Percentiles rank a stretch among this genome's conserved stretches.
Conservation (phyloP, 2,888 invertebrate genomes). For the Panopea generosa region DNA sequence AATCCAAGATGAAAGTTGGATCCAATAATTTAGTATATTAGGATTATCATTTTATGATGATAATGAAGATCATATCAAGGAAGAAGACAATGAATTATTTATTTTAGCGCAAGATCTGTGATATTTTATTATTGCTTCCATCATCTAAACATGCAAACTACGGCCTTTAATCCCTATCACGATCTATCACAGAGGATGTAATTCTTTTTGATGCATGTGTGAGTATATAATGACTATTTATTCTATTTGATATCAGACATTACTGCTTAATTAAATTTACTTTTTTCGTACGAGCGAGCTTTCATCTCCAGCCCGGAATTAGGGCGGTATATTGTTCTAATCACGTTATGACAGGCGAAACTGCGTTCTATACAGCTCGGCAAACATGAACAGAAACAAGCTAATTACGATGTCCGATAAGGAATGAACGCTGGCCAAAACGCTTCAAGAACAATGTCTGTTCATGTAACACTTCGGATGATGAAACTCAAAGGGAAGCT, state of each 20-base stretch:
- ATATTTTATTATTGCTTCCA: conserved; percentile 54
- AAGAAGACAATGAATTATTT: conserved; percentile 59
- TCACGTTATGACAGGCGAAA: conserved; percentile 53
- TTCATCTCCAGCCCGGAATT: conserved; percentile 32
- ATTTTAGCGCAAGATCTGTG: conserved; percentile 43
- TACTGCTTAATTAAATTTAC: conserved; percentile 65
- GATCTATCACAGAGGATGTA: conserved; percentile 39
- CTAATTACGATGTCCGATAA: conserved; percentile 17
- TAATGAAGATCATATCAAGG: conserved; percentile 54
- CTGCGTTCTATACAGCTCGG: conserved; percentile 1
- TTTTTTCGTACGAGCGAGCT: conserved; percentile 35
- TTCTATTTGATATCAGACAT: conserved; percentile 63
- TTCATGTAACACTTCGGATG: no score
- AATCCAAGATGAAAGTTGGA: conserved; percentile 57
- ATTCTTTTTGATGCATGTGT: conserved; percentile 56
- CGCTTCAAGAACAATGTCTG: conserved; percentile 2
- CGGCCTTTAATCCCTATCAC: conserved; percentile 29
- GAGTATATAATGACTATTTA: conserved; percentile 62
- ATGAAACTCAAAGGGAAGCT: no score
- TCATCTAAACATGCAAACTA: conserved; percentile 47
- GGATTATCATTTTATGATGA: conserved; percentile 63
- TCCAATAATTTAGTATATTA: conserved; percentile 64
- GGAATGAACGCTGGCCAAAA: neutral
- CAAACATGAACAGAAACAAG: conserved; percentile 23
- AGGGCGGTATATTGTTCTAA: conserved; percentile 30